phyloP scores from a whole-genome alignment of 2,797 vertebrate species.

The Microchirus variegatus region DNA sequence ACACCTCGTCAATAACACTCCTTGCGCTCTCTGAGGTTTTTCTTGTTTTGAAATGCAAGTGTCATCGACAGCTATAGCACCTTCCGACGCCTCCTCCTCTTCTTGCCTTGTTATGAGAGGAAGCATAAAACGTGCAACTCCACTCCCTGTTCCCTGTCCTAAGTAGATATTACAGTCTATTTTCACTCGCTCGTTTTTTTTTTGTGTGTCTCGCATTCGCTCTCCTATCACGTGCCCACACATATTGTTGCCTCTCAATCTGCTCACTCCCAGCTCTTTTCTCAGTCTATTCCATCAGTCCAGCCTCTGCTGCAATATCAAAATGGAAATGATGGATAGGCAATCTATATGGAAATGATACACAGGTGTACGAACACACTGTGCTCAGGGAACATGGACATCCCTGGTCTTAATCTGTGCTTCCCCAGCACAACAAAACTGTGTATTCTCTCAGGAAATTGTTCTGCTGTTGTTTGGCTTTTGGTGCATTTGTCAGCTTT shows the following conservation, averaged over 20 bases:
- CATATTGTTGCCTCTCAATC: slow-evolving; percentile 28
- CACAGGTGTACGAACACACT: slow-evolving; percentile 58
- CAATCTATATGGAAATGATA: slow-evolving; percentile 84
- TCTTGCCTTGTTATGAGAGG: slow-evolving; percentile 1
- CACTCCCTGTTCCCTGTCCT: neutral
- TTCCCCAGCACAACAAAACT: slow-evolving; percentile 21
- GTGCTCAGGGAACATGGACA: slow-evolving; percentile 44
- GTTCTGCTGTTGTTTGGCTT: slow-evolving; percentile 27
- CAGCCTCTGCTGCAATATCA: slow-evolving; percentile 61
- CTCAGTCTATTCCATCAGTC: slow-evolving; percentile 55
- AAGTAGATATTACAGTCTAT: slow-evolving; percentile 27
- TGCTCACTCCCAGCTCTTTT: slow-evolving; percentile 28
- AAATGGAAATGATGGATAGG: slow-evolving; percentile 81
- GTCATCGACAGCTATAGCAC: too few species aligned
- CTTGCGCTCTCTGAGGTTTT: too few species aligned
- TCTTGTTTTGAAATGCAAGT: too few species aligned
- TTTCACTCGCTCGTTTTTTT: slow-evolving; percentile 1
- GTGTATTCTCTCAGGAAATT: slow-evolving; percentile 33
- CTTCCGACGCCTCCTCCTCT: neutral
- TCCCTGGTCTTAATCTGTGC: slow-evolving; percentile 45
- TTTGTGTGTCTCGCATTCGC: neutral
- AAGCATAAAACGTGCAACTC: slow-evolving; percentile 31
- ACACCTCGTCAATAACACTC: too few species aligned
- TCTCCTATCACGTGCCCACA: slow-evolving; percentile 13
- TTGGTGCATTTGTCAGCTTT: slow-evolving; percentile 41